These are phyloP conservation scores for Nemapogon koenigi DNA, from an alignment of 2,888 invertebrate species.

Conservation along the genomic window DNA sequence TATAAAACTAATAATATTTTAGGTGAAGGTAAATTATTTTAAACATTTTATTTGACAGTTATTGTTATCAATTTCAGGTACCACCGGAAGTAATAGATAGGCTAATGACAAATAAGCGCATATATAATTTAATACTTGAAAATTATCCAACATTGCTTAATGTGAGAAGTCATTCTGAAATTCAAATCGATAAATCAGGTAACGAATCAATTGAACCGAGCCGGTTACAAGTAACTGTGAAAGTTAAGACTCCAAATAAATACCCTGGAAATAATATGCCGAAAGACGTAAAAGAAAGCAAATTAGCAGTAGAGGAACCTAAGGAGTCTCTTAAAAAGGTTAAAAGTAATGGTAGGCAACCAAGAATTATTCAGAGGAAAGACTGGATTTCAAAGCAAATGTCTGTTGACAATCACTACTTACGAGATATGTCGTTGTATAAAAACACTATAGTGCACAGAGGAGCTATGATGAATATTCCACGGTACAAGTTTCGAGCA, in stretches of 20 bases:
- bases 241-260: constrained; percentile 21
- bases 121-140: constrained; percentile 73
- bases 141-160: constrained; percentile 72
- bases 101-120: constrained; percentile 64
- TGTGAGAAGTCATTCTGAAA: constrained; percentile 67
- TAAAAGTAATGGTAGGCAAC: no score
- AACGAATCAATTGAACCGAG: constrained; percentile 30
- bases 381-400: constrained; percentile 55
- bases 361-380: constrained; percentile 19
- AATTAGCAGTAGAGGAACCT: constrained; percentile 16
- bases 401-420: constrained; percentile 69
- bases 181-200: constrained; percentile 39
- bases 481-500: constrained; percentile 79
- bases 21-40: neutral
- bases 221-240: constrained; percentile 30
- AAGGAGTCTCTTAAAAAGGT: constrained; percentile 15
- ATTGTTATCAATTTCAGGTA: constrained; percentile 51
- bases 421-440: constrained; percentile 73
- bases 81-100: constrained; percentile 75
- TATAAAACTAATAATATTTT: neutral
- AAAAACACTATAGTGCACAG: constrained; percentile 84
- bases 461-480: constrained; percentile 83
- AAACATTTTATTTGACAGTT: neutral
- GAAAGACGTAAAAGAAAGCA: constrained; percentile 4
- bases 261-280: constrained; percentile 7